Evolutionary conservation across 2,888 invertebrate species (phyloP).

Genomic region (Latheticus oryzae): DNA sequence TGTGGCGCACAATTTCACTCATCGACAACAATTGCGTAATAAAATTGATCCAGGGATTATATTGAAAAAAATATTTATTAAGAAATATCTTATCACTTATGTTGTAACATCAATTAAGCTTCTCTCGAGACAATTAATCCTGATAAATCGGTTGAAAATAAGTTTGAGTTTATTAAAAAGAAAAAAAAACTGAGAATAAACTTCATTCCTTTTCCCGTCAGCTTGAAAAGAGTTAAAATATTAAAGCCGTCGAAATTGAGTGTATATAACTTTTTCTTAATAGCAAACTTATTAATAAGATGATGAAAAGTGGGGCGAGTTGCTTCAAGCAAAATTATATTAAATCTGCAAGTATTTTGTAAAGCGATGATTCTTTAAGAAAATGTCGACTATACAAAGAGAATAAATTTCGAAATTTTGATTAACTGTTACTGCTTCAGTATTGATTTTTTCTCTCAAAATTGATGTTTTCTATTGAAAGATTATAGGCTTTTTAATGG

Average conservation of each 20-base stretch:
- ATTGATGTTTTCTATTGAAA: background rate
- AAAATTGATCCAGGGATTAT: background rate
- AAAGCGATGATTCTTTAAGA: constrained; percentile 6
- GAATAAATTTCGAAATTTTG: constrained; percentile 15
- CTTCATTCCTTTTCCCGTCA: background rate
- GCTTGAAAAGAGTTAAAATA: background rate
- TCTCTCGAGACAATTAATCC: constrained; percentile 12
- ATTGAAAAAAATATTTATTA: too few relatives aligned
- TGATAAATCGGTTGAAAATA: background rate
- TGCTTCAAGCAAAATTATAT: constrained; percentile 8
- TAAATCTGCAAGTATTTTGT: constrained; percentile 3
- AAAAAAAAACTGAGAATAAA: background rate
- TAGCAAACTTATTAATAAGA: constrained; percentile 13
- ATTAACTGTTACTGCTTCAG: constrained; percentile 27
- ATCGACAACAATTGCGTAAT: constrained; percentile 7
- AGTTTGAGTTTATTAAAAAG: background rate
- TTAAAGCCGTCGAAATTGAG: constrained; percentile 11
- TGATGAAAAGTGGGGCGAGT: constrained; percentile 7
- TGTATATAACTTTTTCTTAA: constrained; percentile 5
- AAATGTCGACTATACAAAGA: constrained; percentile 13
- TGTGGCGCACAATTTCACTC: constrained; percentile 3
- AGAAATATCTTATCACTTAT: too few relatives aligned
- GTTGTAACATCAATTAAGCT: too few relatives aligned
- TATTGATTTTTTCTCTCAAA: constrained; percentile 22
- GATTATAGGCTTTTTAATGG: constrained; percentile 7